phyloP scores from a whole-genome alignment of 2,113 vertebrate species.

The Steatornis caripensis region DNA sequence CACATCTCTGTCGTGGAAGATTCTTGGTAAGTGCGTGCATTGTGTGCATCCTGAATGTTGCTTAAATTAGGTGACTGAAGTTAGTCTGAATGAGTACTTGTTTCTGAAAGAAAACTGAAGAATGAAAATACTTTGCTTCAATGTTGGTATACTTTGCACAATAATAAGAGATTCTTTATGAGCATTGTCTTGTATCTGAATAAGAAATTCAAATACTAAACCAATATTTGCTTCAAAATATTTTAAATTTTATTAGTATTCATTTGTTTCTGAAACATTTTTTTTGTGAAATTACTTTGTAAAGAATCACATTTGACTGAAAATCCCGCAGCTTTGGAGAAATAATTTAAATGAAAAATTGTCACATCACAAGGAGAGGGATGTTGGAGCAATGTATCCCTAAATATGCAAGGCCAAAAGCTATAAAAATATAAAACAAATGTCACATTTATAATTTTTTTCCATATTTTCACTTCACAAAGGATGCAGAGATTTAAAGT shows the following conservation, averaged over 20 bases:
- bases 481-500: background rate
- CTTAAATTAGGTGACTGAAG: background rate
- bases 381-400: background rate
- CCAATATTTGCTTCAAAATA: background rate
- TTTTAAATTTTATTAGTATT: background rate
- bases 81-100: background rate
- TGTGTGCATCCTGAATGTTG: background rate
- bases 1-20: background rate
- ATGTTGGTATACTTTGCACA: background rate
- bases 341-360: background rate
- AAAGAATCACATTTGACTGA: background rate
- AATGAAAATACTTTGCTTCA: background rate
- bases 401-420: background rate
- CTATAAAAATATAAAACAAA: background rate
- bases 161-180: background rate
- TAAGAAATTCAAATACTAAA: background rate
- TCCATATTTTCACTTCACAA: background rate
- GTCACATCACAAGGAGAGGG: background rate
- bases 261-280: background rate
- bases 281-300: background rate
- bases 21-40: background rate
- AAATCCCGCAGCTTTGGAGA: background rate
- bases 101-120: background rate
- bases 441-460: background rate
- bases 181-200: background rate